Evolutionary conservation across 2,888 invertebrate genomes (phyloP).

Genomic region (Pollenia angustigena): DNA sequence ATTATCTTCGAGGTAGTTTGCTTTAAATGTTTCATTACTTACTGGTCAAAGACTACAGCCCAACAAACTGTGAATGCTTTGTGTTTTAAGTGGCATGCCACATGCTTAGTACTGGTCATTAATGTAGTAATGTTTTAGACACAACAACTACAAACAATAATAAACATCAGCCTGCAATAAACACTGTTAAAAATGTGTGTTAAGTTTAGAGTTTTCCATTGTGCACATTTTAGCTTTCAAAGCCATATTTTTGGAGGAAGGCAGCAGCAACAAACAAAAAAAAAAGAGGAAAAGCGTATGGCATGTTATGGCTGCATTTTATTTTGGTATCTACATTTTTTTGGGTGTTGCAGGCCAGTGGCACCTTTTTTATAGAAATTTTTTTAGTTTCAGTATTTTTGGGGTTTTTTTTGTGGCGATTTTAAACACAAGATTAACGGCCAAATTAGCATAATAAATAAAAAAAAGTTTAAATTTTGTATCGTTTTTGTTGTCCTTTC

Average conservation of each 20-base stretch:
- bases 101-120: conserved; percentile 52
- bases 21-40: conserved; percentile 24
- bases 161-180: conserved; percentile 3
- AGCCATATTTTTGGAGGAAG: conserved; percentile 16
- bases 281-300: conserved; percentile 34
- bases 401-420: conserved; percentile 38
- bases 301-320: conserved; percentile 59
- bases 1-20: neutral
- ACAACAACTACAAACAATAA: neutral
- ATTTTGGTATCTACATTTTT: conserved; percentile 48
- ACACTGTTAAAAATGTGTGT: conserved; percentile 20
- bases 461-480: conserved; percentile 24
- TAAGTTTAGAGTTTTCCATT: conserved; percentile 28
- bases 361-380: conserved; percentile 58
- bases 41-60: neutral
- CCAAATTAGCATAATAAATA: conserved; percentile 72
- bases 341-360: conserved; percentile 68
- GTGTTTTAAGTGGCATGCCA: conserved; percentile 48
- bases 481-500: neutral
- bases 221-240: conserved; percentile 11
- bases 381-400: conserved; percentile 38
- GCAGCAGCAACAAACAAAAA: neutral
- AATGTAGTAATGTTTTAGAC: conserved; percentile 44
- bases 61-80: conserved; percentile 13
- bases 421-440: conserved; percentile 66